Conservation (phyloP, 2,888 invertebrate species). For the Endotricha flammealis region DNA sequence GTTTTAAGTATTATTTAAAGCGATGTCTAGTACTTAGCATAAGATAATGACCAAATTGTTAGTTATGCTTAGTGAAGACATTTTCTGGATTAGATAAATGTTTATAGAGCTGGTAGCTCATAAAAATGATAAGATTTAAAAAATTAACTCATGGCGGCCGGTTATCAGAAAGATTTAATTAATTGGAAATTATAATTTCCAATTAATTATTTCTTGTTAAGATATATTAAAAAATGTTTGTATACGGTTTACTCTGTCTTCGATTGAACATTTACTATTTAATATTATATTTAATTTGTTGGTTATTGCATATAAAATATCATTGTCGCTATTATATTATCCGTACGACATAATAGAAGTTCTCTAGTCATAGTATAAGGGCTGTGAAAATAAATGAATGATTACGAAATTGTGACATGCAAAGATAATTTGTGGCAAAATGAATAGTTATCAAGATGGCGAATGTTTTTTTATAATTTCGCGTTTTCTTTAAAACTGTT, state of each 20-base stretch:
- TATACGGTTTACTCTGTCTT: background rate
- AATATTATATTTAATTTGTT: constrained; percentile 8
- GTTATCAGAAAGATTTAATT: no score
- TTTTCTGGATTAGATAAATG: background rate
- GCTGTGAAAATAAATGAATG: constrained; percentile 58
- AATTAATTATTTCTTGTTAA: no score
- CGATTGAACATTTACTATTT: background rate
- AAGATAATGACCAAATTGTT: background rate
- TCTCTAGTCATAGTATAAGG: constrained; percentile 68
- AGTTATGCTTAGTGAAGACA: constrained; percentile 4
- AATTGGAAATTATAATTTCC: no score
- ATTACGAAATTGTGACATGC: constrained; percentile 10
- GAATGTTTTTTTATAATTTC: no score
- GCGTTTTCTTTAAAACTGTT: no score
- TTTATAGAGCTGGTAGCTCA: background rate
- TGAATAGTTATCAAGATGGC: no score
- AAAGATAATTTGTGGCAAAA: constrained; percentile 17
- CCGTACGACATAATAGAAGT: constrained; percentile 29
- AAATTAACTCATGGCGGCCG: no score
- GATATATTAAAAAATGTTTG: no score
- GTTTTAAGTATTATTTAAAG: no score
- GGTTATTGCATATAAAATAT: constrained; percentile 11
- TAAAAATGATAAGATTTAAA: no score
- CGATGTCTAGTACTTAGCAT: background rate
- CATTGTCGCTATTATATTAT: constrained; percentile 1